A percentile compares a stretch with the other conserved stretches of the same genome.
These are phyloP conservation scores for Platalea minor DNA, from an alignment of 2,797 vertebrate species.

Conservation along the genomic window DNA sequence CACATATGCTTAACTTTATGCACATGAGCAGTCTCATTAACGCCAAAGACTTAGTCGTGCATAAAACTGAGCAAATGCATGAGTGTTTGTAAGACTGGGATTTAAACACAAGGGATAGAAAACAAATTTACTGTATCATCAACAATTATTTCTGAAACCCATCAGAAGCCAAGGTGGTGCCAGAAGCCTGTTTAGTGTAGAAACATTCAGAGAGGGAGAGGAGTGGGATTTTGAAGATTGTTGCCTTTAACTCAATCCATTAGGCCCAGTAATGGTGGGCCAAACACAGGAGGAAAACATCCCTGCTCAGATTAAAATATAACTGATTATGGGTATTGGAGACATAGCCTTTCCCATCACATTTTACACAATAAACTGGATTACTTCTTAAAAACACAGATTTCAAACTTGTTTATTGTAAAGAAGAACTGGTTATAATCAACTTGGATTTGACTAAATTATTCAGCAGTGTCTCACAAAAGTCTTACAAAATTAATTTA, in stretches of 20 bases:
- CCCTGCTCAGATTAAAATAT: background rate
- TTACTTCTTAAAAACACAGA: background rate
- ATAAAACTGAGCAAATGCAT: slow-evolving; percentile 53
- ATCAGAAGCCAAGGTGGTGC: slow-evolving; percentile 34
- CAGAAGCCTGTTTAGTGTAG: slow-evolving; percentile 1
- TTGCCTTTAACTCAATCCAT: background rate
- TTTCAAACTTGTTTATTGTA: background rate
- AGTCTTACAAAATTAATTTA: slow-evolving; percentile 33
- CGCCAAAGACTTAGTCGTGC: slow-evolving; percentile 35
- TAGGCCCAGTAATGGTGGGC: background rate
- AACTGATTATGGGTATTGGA: background rate
- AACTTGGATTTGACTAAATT: slow-evolving; percentile 3
- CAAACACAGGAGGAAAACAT: background rate
- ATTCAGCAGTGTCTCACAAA: slow-evolving; percentile 5
- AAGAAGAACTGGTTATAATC: background rate
- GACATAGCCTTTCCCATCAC: background rate
- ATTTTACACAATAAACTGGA: background rate
- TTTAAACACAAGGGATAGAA: slow-evolving; percentile 58
- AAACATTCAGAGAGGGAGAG: background rate
- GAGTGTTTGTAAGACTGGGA: slow-evolving; percentile 38
- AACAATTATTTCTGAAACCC: slow-evolving; percentile 65
- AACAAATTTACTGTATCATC: slow-evolving; percentile 68
- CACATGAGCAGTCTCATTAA: slow-evolving; percentile 63
- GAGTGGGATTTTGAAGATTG: background rate
- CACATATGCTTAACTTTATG: slow-evolving; percentile 63